phyloP scores from a whole-genome alignment of 1,140 invertebrate species.

The Dryas iulia region DNA sequence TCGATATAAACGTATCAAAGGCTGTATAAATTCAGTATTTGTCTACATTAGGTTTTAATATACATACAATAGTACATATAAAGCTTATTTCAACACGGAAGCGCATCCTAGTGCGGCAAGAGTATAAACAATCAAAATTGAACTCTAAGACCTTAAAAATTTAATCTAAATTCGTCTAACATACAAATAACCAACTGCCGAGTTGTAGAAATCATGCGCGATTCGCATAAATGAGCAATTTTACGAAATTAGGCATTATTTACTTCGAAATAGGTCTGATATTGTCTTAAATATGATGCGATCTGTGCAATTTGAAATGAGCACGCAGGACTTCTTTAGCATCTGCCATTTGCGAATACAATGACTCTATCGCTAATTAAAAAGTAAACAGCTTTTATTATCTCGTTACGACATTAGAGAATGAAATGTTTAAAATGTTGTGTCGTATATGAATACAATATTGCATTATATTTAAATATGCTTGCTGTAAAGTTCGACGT shows the following conservation, averaged over 20 bases:
- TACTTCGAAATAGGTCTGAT: background rate
- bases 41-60: too few relatives aligned
- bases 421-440: background rate
- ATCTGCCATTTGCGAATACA: background rate
- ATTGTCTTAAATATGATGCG: background rate
- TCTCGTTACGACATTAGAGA: background rate
- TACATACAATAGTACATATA: background rate
- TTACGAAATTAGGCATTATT: background rate
- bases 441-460: background rate
- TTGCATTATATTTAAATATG: background rate
- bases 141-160: background rate
- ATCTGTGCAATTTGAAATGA: background rate
- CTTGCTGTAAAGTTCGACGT: too few relatives aligned
- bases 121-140: background rate
- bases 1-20: too few relatives aligned
- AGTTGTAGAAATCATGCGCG: constrained; percentile 17
- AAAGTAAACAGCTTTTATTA: background rate
- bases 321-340: background rate
- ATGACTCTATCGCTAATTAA: constrained; percentile 3
- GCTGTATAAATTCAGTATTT: too few relatives aligned
- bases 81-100: constrained; percentile 15
- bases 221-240: background rate
- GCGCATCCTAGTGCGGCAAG: constrained; percentile 19
- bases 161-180: background rate
- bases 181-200: background rate